Evolutionary conservation across 2,888 invertebrate genomes (phyloP), one percentile per base, ranked within the genome.

Genomic region (Lasioglossum marginatum): DNA sequence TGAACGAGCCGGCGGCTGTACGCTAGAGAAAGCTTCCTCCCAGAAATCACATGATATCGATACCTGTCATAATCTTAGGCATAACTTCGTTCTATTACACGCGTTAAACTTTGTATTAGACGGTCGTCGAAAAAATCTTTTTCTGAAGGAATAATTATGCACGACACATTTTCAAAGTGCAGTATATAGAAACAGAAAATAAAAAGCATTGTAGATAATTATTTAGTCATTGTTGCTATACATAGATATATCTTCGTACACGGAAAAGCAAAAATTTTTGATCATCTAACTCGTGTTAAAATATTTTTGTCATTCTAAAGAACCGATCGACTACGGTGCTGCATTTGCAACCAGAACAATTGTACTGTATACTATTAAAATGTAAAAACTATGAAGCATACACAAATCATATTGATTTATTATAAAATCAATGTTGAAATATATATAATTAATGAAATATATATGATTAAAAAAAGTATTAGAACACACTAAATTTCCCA

Each of bases 21-120:
- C n/a, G 23, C 5, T 68, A 68, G 68, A 68, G 68, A 68, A 68
- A 68, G 68, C 68, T 68, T 68, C 68, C 68, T 68, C 68, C 37
- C 37, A 68, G 68, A 37, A 68, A 34, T 68, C 68, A 12, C 34
- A 68, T 14, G 72, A 19, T 68, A 68, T 68, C 34, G 37, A n/a
- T 68, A n/a, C 10, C 68, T 34, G 34, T n/a, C 37, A 37, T 34
- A 23, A 68, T 4, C 37, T 10, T n/a, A 37, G 10, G 19, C 37
- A 10, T 68, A n/a, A 68, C 34, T 10, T 68, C 23, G 66, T 34
- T 14, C 8, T 68, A 4, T 4, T 37, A 23, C 19, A 68, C 31
- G 14, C 66, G 19, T 34, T 37, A 10, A 10, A 68, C 34, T 4
- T 3, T 23, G 23, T 8, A 66, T 34, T 19, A 34, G 19, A 66